A percentile compares a stretch with the other conserved stretches of the same genome.
These are phyloP conservation scores for Illadopsis cleaveri DNA, from an alignment of 2,113 vertebrate species.

Conservation along the genomic window DNA sequence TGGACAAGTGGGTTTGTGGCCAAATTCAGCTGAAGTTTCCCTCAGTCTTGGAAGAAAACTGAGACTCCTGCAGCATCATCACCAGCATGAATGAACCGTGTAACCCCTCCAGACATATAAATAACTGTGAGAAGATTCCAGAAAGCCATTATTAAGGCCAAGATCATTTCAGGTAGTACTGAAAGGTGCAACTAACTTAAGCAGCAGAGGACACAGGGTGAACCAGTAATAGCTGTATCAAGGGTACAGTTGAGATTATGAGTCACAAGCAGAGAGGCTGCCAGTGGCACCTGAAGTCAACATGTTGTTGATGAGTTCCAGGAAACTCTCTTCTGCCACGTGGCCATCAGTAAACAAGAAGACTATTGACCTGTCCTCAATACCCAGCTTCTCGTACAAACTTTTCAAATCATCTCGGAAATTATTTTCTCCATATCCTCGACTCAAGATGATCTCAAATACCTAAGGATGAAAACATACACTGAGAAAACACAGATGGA, in stretches of 20 bases:
- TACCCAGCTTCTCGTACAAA: conserved; percentile 87
- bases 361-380: conserved; percentile 85
- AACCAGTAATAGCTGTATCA: neutral
- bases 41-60: neutral
- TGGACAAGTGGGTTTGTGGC: neutral
- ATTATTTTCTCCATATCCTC: conserved; percentile 86
- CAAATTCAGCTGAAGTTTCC: neutral
- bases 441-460: conserved; percentile 90
- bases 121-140: neutral
- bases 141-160: neutral
- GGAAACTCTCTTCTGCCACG: conserved; percentile 91
- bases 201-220: neutral
- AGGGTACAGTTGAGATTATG: neutral
- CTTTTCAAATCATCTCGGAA: conserved; percentile 90
- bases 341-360: conserved; percentile 94
- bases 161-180: neutral
- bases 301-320: conserved; percentile 98
- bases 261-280: neutral
- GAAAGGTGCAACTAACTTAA: neutral
- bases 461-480: conserved; percentile 71
- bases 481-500: neutral
- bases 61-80: neutral
- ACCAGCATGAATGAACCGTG: neutral
- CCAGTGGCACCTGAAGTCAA: conserved; percentile 87
- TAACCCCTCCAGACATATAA: neutral